Conservation (phyloP, 1,140 invertebrate species). For the Drosophila willistoni region DNA sequence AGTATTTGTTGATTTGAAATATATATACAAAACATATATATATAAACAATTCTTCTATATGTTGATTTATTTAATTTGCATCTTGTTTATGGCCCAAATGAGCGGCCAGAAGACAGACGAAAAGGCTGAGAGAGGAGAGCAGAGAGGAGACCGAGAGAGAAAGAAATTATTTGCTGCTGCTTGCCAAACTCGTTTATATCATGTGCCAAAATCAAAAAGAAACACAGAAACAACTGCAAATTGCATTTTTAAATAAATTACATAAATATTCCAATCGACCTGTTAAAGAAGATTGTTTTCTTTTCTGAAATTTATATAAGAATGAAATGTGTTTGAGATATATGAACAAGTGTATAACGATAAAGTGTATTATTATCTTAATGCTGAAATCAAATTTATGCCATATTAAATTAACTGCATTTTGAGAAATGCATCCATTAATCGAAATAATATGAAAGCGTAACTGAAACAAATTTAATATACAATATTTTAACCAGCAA, state of each 20-base stretch:
- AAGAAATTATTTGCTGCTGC: slow-evolving; percentile 4
- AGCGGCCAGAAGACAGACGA: not conserved
- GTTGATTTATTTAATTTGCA: slow-evolving; percentile 60
- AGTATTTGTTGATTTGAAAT: slow-evolving; percentile 28
- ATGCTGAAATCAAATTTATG: slow-evolving; percentile 8
- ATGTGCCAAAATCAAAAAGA: slow-evolving; percentile 19
- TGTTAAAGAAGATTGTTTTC: not conserved
- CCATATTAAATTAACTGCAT: slow-evolving; percentile 4
- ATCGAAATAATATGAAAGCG: not conserved
- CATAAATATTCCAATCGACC: slow-evolving; percentile 12
- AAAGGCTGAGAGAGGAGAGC: not conserved
- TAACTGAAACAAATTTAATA: not conserved
- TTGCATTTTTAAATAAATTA: slow-evolving; percentile 15
- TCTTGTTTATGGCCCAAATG: slow-evolving; percentile 52
- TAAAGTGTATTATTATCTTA: slow-evolving; percentile 3
- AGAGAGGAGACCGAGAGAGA: not conserved
- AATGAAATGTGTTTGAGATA: not conserved
- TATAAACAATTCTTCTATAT: slow-evolving; percentile 32
- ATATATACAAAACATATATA: slow-evolving; percentile 22
- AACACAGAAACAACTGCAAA: slow-evolving; percentile 10
- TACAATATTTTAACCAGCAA: not conserved
- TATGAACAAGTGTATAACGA: not conserved
- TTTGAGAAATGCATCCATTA: slow-evolving; percentile 2
- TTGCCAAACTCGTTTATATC: slow-evolving; percentile 21
- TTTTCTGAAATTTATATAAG: not conserved